Evolutionary conservation across 2,797 vertebrate genomes (phyloP).

Genomic region (Peromyscus aztecus): DNA sequence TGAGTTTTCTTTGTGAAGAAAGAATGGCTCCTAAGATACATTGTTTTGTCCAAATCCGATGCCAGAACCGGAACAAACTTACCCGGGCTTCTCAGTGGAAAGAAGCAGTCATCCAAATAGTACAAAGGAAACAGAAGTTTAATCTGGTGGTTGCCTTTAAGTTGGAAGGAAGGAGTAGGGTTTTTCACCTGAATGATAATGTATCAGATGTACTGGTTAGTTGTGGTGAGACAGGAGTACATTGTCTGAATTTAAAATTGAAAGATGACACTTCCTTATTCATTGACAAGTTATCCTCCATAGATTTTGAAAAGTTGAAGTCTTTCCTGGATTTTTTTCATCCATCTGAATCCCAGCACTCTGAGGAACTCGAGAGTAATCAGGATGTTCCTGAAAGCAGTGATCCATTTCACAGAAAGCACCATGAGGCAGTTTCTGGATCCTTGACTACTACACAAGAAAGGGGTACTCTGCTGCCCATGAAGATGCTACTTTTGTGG

Average conservation of each 20-base stretch:
- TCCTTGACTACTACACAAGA: too few relatives aligned
- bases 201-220: neutral
- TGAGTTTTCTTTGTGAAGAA: neutral
- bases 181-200: neutral
- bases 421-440: neutral
- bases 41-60: neutral
- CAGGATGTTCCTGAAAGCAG: neutral
- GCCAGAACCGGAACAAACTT: neutral
- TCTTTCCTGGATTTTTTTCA: neutral
- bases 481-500: neutral
- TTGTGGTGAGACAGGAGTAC: neutral
- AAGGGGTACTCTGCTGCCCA: neutral
- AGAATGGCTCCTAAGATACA: neutral
- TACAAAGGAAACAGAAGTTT: neutral
- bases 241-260: neutral
- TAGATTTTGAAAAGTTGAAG: neutral
- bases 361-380: rapidly evolving
- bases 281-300: neutral
- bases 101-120: neutral
- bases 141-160: neutral
- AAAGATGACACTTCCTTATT: neutral
- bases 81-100: neutral
- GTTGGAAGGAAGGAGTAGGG: too few relatives aligned
- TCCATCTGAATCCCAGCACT: neutral
- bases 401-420: neutral